Base-by-base conservation (phyloP, 2,888 invertebrate species). In the Apoderus coryli region DNA sequence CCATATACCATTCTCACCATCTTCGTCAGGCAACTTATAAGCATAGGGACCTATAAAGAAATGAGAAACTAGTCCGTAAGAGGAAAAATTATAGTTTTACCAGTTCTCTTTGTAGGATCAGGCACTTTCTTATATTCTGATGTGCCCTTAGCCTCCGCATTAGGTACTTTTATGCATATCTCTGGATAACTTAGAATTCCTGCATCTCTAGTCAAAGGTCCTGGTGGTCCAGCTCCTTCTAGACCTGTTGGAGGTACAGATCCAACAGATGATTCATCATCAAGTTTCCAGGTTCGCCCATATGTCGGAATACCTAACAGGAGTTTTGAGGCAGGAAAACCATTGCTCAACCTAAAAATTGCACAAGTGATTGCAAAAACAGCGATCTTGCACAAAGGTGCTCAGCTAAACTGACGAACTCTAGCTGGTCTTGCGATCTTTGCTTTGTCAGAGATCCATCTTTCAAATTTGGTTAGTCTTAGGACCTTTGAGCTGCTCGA, bases 181-280 rank as follows among this genome's bases (percentile, higher is more conserved):
- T 84, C 82, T 1, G 76, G 70, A 60, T 80, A 82, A 42, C 79
- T 77, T 30, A 79, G 56, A 5, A 77, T 41, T 29, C 82, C 82
- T 3, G 73, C 66, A 2, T 53, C 65, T 44, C 69, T 69, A 2
- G 77, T 78, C 52, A 74, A 72, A 0, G 75, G 68, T 12, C 81
- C 82, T 43, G 68, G 68, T 35, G 69, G 68, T 0, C 75, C 81
- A 14, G 76, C 67, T 1, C 76, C 77, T 16, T 78, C 73, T 3
- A 73, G 53, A 2, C 57, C 59, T 22, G 67, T 59, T 2, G 82
- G 80, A 7, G 82, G 81, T 2, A 78, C 72, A 10, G 78, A 79
- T 4, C 79, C 69, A 6, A 74, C 67, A 37, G 74, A 73, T 27
- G 79, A 76, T 10, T 80, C 78, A 0, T 65, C 55, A 25, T 72